Evolutionary conservation across 2,113 vertebrate genomes (phyloP).

Genomic region (Hippocampus comes): DNA sequence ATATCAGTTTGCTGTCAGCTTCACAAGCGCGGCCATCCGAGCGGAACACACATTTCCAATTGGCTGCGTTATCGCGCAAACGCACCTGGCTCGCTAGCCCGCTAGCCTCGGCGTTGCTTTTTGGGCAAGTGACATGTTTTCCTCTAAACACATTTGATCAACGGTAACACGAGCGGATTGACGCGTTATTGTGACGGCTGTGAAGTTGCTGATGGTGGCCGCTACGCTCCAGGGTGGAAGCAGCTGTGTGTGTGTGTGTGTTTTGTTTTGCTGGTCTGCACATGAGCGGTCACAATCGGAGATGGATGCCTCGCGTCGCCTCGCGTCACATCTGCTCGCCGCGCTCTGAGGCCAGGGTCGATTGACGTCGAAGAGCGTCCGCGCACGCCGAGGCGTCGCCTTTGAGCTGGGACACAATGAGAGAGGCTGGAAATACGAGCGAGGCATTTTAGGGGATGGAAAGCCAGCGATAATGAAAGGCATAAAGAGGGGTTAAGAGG

Average conservation of each 20-base stretch:
- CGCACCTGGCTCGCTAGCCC: conserved; percentile 37
- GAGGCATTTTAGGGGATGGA: conserved; percentile 33
- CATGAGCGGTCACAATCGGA: conserved; percentile 28
- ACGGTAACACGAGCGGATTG: conserved; percentile 22
- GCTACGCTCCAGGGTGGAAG: background rate
- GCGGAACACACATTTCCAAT: conserved; percentile 40
- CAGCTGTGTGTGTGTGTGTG: conserved; percentile 5
- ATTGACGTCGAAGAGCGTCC: conserved; percentile 20
- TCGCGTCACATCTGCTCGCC: conserved; percentile 31
- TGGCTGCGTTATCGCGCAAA: conserved; percentile 44
- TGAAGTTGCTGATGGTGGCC: background rate
- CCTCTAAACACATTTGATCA: conserved; percentile 12
- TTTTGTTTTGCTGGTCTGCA: background rate
- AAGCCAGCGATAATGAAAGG: conserved; percentile 47
- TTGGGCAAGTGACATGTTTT: conserved; percentile 21
- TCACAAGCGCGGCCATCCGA: conserved; percentile 23
- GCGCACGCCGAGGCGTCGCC: conserved; percentile 20
- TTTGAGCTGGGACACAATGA: conserved; percentile 22
- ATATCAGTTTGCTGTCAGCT: conserved; percentile 42
- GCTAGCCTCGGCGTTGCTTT: conserved; percentile 1
- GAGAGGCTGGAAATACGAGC: conserved; percentile 21
- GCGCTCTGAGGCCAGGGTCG: conserved; percentile 24
- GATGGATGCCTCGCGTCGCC: conserved; percentile 13
- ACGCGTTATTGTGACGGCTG: background rate
- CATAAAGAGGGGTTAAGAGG: conserved; percentile 58